These are phyloP conservation scores for Plumapathes pennacea DNA, from an alignment of 92 coral and sea anemone species.

Conservation along the genomic window DNA sequence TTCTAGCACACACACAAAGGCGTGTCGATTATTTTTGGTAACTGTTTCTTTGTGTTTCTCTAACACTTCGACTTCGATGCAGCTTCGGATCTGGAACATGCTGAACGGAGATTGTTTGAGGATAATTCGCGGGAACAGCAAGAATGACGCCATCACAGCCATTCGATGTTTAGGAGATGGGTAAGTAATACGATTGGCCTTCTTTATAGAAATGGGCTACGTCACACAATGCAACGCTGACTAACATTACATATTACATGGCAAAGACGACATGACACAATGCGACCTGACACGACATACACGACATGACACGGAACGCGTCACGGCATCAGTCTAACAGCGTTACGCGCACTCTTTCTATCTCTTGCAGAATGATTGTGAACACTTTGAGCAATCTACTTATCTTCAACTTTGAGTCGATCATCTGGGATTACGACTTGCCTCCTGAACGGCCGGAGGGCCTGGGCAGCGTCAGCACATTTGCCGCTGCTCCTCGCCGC, in stretches of 20 bases:
- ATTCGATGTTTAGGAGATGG: conserved; percentile 77
- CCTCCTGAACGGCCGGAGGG: conserved; percentile 95
- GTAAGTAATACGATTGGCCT: conserved; percentile 39
- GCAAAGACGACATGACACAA: no score
- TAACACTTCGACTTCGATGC: not conserved
- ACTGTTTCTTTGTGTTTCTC: not conserved
- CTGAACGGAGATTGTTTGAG: conserved; percentile 95
- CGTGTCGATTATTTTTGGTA: no score
- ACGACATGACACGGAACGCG: no score
- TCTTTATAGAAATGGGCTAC: no score
- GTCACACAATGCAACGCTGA: no score
- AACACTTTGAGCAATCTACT: conserved; percentile 92
- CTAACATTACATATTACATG: no score
- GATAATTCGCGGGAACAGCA: conserved; percentile 95
- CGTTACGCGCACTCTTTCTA: no score
- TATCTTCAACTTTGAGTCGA: conserved; percentile 89
- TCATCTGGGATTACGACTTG: conserved; percentile 76
- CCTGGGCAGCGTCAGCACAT: conserved; percentile 72
- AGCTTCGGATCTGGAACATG: conserved; percentile 96
- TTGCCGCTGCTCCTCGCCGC: conserved; percentile 71
- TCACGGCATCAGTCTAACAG: no score
- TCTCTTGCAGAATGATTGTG: conserved; percentile 79
- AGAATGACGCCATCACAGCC: conserved; percentile 81
- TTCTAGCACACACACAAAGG: no score
- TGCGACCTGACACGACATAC: no score